Conservation (phyloP, 2,113 vertebrate species). For the Genyomyrus donnyi region DNA sequence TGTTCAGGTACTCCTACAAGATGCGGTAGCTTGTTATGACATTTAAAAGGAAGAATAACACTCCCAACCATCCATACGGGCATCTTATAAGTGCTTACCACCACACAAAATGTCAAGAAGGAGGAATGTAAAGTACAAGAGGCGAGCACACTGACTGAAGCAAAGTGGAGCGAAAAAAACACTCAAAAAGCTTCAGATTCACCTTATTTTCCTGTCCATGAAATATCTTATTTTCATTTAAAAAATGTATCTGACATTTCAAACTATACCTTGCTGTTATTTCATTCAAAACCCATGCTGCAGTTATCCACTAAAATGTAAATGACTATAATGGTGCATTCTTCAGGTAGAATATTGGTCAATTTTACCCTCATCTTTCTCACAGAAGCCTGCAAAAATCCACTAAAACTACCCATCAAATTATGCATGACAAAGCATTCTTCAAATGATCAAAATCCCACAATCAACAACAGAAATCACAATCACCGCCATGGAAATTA, state of each 20-base stretch:
- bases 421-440: not conserved
- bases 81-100: not conserved
- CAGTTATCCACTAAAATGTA: not conserved
- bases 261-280: not conserved
- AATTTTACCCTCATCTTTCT: not conserved
- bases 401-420: not conserved
- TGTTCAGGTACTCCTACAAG: conserved; percentile 88
- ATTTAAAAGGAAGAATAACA: not conserved
- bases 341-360: not conserved
- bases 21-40: not conserved
- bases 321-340: not conserved
- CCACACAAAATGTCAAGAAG: not conserved
- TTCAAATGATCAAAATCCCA: not conserved
- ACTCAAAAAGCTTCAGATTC: not conserved
- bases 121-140: not conserved
- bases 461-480: not conserved
- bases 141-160: not conserved
- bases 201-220: not conserved
- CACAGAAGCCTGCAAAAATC: not conserved
- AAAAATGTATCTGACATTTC: not conserved
- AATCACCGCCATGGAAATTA: not conserved
- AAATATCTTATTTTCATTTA: not conserved
- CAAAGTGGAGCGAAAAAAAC: not conserved
- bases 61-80: not conserved
- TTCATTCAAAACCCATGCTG: not conserved